phyloP scores from a whole-genome alignment of 2,113 vertebrate genomes.

The Cyanistes caeruleus region DNA sequence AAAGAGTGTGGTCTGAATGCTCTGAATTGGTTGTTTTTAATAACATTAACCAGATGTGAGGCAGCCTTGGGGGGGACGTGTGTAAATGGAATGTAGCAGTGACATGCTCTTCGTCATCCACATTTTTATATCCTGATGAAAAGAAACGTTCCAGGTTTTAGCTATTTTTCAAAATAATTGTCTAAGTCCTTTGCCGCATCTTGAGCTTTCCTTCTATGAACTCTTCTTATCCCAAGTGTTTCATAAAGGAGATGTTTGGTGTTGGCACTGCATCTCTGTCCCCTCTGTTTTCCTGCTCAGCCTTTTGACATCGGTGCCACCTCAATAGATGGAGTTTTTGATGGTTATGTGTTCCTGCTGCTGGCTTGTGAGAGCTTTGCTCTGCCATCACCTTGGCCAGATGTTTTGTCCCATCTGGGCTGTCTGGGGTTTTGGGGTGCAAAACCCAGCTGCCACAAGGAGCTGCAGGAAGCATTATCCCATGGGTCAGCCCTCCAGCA shows the following conservation, averaged over 20 bases:
- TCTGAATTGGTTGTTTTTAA: neutral
- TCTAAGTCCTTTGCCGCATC: neutral
- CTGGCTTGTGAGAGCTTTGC: neutral
- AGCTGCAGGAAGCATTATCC: neutral
- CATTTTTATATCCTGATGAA: neutral
- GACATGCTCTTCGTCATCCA: neutral
- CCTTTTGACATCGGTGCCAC: neutral
- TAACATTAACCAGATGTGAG: neutral
- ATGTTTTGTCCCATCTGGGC: neutral
- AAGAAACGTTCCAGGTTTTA: neutral
- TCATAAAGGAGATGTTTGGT: neutral
- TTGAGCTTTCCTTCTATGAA: neutral
- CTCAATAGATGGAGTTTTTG: neutral
- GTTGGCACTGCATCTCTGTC: accelerated
- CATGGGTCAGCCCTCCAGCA: neutral
- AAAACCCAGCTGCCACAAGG: neutral
- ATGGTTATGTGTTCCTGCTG: accelerated
- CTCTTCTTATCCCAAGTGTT: neutral
- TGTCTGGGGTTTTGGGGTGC: neutral
- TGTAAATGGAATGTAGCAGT: neutral
- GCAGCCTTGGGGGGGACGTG: accelerated
- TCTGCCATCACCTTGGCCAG: neutral
- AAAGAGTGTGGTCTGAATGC: neutral
- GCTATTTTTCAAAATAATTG: neutral
- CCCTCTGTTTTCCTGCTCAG: neutral